Evolutionary conservation across 2,797 vertebrate species (phyloP).

Genomic region (Sebastiscus albofasciatus): DNA sequence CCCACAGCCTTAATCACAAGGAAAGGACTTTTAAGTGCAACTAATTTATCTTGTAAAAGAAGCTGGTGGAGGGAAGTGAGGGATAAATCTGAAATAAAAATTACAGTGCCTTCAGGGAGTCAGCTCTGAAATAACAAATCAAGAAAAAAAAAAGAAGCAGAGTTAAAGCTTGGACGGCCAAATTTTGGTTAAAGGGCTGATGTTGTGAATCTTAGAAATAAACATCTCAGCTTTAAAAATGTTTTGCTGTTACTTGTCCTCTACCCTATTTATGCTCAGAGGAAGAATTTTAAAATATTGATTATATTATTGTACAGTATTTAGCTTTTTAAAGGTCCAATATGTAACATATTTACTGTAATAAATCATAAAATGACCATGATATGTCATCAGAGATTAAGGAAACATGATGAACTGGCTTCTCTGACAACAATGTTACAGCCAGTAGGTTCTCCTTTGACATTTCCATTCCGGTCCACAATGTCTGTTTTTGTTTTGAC

Average conservation of each 20-base stretch:
- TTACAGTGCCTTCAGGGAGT: background rate
- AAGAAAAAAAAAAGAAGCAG: too few species aligned
- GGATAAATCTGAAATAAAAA: conserved; percentile 4
- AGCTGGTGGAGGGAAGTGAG: background rate
- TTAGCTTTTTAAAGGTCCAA: background rate
- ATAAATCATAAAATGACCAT: too few species aligned
- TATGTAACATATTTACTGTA: too few species aligned
- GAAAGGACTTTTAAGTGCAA: conserved; percentile 19
- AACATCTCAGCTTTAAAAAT: background rate
- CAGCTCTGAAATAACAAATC: background rate
- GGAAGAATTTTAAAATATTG: background rate
- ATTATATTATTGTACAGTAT: background rate
- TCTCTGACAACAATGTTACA: too few species aligned
- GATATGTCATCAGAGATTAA: too few species aligned
- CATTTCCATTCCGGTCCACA: too few species aligned
- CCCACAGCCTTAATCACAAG: conserved; percentile 51
- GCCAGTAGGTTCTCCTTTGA: too few species aligned
- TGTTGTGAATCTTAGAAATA: background rate
- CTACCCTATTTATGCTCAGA: background rate
- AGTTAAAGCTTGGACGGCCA: background rate
- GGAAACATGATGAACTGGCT: too few species aligned
- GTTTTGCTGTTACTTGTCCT: background rate
- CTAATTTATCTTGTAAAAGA: conserved; percentile 22
- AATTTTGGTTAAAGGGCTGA: background rate
- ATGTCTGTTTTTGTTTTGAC: too few species aligned